Evolutionary conservation across 2,113 vertebrate genomes (phyloP), one percentile per base, ranked within the genome.

Genomic region (Scytalopus superciliaris): DNA sequence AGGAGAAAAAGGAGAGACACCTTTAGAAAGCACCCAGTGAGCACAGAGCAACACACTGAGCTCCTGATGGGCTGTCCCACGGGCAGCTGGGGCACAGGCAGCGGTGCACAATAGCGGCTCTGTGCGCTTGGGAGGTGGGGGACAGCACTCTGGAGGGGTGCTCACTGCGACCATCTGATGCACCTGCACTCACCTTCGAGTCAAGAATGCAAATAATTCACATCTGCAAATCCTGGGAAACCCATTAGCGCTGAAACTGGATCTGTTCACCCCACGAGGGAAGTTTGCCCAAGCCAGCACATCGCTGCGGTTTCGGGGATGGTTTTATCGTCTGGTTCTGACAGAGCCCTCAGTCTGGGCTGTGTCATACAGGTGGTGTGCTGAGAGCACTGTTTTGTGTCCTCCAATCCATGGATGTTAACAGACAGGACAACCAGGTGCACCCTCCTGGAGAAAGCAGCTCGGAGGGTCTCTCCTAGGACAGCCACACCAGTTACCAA

Each of bases 121-220:
- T 98, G 97, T 98, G 90, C 6, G 8, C 88, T 69, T 1, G 0
- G 67, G 66, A 95, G 88, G 90, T 44, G 50, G 94, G 79, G 68
- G 64, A 60, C 60, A 87, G 94, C 78, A 33, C 84, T 17, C 1
- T 21, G 2, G 53, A 90, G 60, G 76, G 74, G 52, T 68, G 90
- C 92, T 87, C 57, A 2, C 13, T 1, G 94, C 53, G 93, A 92
- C 90, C 92, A 49, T 84, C 85, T 73, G 87, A 91, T 72, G 94
- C 98, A 98, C 98, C 98, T 98, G 98, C 11, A 0, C 94, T 96
- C 96, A 97, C 96, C 96, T 97, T 92, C 22, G 56, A 97, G 93
- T 93, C 96, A 98, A 91, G 97, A 98, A 98, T 98, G 97, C 63
- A 62, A 97, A 70, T 94, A 96, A 98, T 97, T 91, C 95, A 9